Conservation (phyloP, 2,888 invertebrate species). For the Ectropis crepuscularia region DNA sequence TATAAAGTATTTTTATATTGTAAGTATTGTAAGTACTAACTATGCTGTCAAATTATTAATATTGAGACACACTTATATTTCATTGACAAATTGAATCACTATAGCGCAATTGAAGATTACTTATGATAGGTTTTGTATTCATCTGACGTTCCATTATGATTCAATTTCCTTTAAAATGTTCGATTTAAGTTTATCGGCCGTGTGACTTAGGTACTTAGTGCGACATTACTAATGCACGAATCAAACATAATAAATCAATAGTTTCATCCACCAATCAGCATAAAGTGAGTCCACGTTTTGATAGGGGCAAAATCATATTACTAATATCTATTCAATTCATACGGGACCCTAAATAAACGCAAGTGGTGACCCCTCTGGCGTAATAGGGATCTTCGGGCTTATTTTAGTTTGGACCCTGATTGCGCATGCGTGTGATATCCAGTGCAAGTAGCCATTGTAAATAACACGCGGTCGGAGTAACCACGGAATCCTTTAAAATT, state of each 20-base stretch:
- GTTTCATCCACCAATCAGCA: constrained; percentile 17
- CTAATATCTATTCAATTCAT: constrained; percentile 6
- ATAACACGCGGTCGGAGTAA: constrained; percentile 39
- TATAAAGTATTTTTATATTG: too few species aligned
- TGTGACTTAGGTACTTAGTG: not conserved
- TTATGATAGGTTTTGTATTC: too few species aligned
- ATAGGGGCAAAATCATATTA: constrained; percentile 16
- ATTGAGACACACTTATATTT: too few species aligned
- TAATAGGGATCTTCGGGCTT: constrained; percentile 38
- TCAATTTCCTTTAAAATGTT: too few species aligned
- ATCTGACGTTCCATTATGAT: too few species aligned
- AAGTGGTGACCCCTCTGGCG: constrained; percentile 21
- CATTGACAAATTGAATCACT: too few species aligned
- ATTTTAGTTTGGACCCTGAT: constrained; percentile 25
- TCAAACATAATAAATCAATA: constrained; percentile 30
- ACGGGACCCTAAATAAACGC: constrained; percentile 35
- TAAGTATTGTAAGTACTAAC: too few species aligned
- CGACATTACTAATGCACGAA: constrained; percentile 29
- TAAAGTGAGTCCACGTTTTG: constrained; percentile 17
- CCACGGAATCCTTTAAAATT: constrained; percentile 31
- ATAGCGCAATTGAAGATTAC: too few species aligned
- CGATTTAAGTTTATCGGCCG: too few species aligned
- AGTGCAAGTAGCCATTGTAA: constrained; percentile 27
- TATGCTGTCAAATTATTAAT: too few species aligned
- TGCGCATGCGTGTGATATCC: constrained; percentile 41